These are phyloP conservation scores for Albula goreensis DNA, from an alignment of 2,113 vertebrate genomes.

Conservation along the genomic window DNA sequence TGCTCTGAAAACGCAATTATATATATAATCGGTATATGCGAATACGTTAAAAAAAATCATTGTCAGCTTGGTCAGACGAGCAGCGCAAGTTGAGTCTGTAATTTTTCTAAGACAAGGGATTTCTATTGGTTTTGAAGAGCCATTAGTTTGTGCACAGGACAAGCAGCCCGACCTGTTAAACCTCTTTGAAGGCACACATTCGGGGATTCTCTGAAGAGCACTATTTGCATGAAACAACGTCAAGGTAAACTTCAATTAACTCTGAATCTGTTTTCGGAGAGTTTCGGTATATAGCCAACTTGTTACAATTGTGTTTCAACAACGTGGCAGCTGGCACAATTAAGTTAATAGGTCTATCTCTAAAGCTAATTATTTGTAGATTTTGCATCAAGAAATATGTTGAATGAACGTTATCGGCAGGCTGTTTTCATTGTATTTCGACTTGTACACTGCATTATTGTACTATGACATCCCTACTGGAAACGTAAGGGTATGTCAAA, in stretches of 20 bases:
- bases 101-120: background rate
- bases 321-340: no score
- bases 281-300: background rate
- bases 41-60: background rate
- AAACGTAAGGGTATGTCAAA: background rate
- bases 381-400: no score
- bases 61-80: background rate
- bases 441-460: no score
- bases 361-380: background rate
- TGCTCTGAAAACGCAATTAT: background rate
- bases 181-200: background rate
- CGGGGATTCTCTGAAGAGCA: conserved; percentile 16
- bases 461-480: no score
- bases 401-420: background rate
- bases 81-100: background rate
- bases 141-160: background rate
- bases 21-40: background rate
- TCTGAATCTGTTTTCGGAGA: background rate
- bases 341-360: background rate
- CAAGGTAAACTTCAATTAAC: conserved; percentile 45
- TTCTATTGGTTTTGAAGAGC: background rate
- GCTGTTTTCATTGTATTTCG: background rate
- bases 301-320: background rate
- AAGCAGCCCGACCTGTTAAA: conserved; percentile 27
- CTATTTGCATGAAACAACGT: conserved; percentile 57